Evolutionary conservation across 2,888 invertebrate genomes (phyloP), one percentile per base, ranked within the genome.

Genomic region (Pachliopta kotzebuea): DNA sequence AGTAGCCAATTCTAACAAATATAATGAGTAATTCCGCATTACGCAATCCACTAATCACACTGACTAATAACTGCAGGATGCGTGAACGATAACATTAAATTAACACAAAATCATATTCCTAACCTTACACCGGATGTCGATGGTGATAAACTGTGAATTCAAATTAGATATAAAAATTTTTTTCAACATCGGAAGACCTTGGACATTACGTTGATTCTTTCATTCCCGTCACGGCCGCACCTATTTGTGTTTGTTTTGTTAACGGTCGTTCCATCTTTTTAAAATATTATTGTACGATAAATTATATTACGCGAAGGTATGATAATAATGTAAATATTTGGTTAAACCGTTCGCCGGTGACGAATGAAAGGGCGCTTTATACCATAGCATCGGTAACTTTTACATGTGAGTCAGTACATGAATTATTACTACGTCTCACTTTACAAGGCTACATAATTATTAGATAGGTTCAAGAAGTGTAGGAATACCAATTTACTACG

Each of bases 51-150:
- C 69, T 75, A 74, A 75, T 73, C 61, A 65, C 69, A 77, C 72
- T 79, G 80, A 83, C 76, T 85, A 87, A 86, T 84, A 76, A 85
- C 74, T 67, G 68, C 85, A 84, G 88, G 87, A 88, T 78, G 80
- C 73, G 70, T 61, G 56, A 69, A 71, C 74, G 81, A 83, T 83
- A 78, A 75, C 74, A 73, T 75, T 70, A 75, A 75, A 76, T 77
- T 77, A 80, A 78, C 74, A 70, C 75, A 72, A 76, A 74, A 79
- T 76, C 68, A 67, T 67, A 74, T 69, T 75, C 56, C 56, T 54
- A 57, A 24, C 50, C 57, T 57, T 66, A 64, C 56, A 74, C 79
- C 83, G 86, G 85, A 88, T 75, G 79, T 76, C 62, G 67, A 69
- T 45, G 65, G 62, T 75, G 78, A 82, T 80, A 84, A 82, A 76